Conservation (phyloP, 2,113 vertebrate species). For the Anguilla japonica region DNA sequence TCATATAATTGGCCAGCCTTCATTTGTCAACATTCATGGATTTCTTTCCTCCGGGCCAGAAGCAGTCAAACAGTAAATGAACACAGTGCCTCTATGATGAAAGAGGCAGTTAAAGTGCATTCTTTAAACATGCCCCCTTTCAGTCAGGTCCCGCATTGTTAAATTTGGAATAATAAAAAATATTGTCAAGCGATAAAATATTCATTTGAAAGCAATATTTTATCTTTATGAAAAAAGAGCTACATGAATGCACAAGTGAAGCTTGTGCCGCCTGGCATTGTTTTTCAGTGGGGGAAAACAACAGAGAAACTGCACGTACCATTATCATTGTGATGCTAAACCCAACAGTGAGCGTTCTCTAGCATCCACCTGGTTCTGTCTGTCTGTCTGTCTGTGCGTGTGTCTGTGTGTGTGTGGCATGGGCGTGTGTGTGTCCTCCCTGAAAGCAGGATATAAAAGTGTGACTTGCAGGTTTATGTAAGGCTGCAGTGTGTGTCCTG, state of each 20-base stretch:
- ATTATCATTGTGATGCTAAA: too few species aligned
- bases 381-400: not conserved
- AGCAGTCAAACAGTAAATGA: not conserved
- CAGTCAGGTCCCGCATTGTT: not conserved
- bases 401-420: not conserved
- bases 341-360: not conserved
- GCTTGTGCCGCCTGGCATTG: constrained; percentile 8
- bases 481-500: too few species aligned
- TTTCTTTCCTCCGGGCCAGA: not conserved
- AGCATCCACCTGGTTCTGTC: not conserved
- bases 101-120: not conserved
- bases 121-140: not conserved
- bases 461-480: not conserved
- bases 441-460: too few species aligned
- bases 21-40: not conserved
- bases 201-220: not conserved
- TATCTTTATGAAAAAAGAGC: not conserved
- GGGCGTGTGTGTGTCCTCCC: not conserved
- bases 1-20: not conserved
- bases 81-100: not conserved
- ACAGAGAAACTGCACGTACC: too few species aligned
- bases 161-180: not conserved
- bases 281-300: too few species aligned
- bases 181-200: not conserved
- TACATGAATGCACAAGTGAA: not conserved